Evolutionary conservation across 2,113 vertebrate species (phyloP).

Genomic region (Pteruthius melanotis): DNA sequence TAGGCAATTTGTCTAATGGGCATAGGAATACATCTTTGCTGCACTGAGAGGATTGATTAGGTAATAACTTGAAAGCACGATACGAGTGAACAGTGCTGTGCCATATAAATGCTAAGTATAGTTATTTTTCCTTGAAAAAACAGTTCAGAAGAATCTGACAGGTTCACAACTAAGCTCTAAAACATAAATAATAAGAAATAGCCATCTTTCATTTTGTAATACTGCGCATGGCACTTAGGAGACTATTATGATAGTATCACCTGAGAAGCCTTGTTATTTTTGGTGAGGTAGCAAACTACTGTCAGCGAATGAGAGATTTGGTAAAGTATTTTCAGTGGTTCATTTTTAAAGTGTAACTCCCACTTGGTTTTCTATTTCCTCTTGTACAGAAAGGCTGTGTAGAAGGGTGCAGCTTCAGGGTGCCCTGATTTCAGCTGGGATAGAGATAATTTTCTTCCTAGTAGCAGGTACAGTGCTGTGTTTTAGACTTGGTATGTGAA

Average conservation of each 20-base stretch:
- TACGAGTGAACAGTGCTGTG: neutral
- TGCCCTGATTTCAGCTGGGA: neutral
- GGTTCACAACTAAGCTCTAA: neutral
- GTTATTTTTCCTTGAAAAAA: slow-evolving; percentile 22
- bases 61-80: slow-evolving; percentile 8
- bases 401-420: neutral
- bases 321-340: neutral
- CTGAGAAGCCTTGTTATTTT: neutral
- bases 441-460: neutral
- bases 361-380: neutral
- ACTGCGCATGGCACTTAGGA: neutral
- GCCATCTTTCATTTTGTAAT: neutral
- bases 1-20: neutral
- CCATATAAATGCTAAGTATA: slow-evolving; percentile 20
- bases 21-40: neutral
- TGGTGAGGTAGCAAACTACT: neutral
- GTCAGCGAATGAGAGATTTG: neutral
- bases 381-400: neutral
- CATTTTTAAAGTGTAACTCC: neutral
- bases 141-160: neutral
- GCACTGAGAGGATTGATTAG: slow-evolving; percentile 9
- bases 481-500: neutral
- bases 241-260: neutral
- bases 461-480: neutral
- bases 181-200: neutral